Percentiles rank a stretch among this genome's conserved stretches.
Evolutionary conservation across 2,888 invertebrate genomes (phyloP).

Genomic region (Odontomyia ornata): DNA sequence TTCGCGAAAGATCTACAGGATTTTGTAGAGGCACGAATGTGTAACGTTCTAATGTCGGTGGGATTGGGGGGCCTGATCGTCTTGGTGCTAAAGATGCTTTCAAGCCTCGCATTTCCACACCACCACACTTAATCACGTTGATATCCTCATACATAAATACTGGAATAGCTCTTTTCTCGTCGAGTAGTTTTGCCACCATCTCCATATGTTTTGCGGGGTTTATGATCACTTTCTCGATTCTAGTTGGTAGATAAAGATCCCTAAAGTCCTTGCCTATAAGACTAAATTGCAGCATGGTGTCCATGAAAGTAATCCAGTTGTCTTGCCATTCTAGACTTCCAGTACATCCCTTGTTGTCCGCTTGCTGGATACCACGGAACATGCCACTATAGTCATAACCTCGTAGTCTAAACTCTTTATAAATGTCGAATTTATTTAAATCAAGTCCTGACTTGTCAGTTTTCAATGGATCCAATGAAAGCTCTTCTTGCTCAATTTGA

Average conservation of each 20-base stretch:
- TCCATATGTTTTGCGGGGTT: slow-evolving; percentile 78
- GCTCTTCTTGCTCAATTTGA: slow-evolving; percentile 71
- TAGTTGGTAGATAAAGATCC: slow-evolving; percentile 88
- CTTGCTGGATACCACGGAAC: slow-evolving; percentile 81
- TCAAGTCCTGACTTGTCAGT: slow-evolving; percentile 65
- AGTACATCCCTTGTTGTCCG: slow-evolving; percentile 75
- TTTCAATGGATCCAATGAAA: slow-evolving; percentile 66
- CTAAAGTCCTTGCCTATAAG: slow-evolving; percentile 80
- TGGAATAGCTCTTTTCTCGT: slow-evolving; percentile 64
- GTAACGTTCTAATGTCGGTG: slow-evolving; percentile 86
- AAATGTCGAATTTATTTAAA: slow-evolving; percentile 75
- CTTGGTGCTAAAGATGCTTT: slow-evolving; percentile 92
- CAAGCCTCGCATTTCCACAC: slow-evolving; percentile 87
- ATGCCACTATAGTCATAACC: slow-evolving; percentile 87
- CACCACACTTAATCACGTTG: slow-evolving; percentile 80
- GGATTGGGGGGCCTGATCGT: slow-evolving; percentile 77
- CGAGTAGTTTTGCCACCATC: slow-evolving; percentile 57
- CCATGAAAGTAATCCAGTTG: slow-evolving; percentile 95
- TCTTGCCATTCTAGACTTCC: slow-evolving; percentile 86
- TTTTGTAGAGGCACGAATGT: slow-evolving; percentile 80
- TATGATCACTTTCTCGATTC: slow-evolving; percentile 82
- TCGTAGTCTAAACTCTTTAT: slow-evolving; percentile 85
- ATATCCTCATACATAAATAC: slow-evolving; percentile 77
- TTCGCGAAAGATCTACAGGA: slow-evolving; percentile 66
- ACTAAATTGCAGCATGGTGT: slow-evolving; percentile 94